Evolutionary conservation across 1,140 invertebrate genomes (phyloP).

Genomic region (Dufourea novaeangliae): DNA sequence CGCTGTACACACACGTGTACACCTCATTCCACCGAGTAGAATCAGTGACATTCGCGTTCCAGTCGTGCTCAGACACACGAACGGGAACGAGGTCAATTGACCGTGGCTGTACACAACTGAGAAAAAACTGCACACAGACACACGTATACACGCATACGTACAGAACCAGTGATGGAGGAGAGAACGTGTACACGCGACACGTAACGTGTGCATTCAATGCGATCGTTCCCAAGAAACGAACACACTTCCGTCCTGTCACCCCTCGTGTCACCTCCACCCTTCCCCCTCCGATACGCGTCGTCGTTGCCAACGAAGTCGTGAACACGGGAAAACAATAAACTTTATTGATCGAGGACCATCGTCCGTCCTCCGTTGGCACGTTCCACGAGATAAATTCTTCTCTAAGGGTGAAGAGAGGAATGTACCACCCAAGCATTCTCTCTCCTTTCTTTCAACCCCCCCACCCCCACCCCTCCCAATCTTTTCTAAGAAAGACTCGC

Average conservation of each 20-base stretch:
- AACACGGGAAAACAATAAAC: conserved; percentile 44
- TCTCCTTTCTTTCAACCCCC: neutral
- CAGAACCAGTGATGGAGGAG: no score
- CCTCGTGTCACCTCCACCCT: no score
- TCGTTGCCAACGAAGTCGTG: conserved; percentile 14
- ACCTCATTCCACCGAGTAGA: neutral
- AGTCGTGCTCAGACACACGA: conserved; percentile 48
- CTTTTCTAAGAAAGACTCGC: no score
- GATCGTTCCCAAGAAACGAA: conserved; percentile 27
- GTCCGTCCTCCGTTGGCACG: neutral
- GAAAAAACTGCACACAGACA: neutral
- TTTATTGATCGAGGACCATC: conserved; percentile 27
- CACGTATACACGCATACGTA: no score
- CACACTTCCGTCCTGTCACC: neutral
- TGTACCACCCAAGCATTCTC: conserved; percentile 2
- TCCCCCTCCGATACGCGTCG: neutral
- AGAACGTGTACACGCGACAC: conserved; percentile 16
- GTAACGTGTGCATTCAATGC: conserved; percentile 14
- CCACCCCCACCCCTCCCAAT: neutral
- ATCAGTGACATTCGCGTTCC: conserved; percentile 47
- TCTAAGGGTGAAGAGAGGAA: neutral
- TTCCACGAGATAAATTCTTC: neutral
- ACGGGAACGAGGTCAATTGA: conserved; percentile 56
- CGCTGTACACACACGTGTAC: conserved; percentile 11
- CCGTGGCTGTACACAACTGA: conserved; percentile 13